Evolutionary conservation across 2,888 invertebrate species (phyloP).

Genomic region (Vannuccia rotundouncinata): DNA sequence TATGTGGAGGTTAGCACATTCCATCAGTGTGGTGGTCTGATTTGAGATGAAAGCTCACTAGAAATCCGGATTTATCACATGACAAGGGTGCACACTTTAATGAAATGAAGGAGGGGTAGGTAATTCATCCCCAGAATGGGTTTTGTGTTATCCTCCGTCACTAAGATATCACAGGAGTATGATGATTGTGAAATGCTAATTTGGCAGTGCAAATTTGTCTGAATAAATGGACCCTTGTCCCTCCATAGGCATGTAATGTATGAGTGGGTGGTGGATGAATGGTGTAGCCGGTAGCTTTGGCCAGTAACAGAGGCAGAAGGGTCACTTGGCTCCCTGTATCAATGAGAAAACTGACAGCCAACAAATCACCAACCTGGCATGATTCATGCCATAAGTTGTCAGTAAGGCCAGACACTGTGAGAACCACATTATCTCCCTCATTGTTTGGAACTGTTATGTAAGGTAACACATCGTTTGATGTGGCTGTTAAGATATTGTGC

Average conservation of each 20-base stretch:
- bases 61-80: background rate
- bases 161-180: too few relatives aligned
- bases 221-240: too few relatives aligned
- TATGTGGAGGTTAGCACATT: slow-evolving; percentile 10
- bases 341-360: background rate
- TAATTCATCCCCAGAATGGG: background rate
- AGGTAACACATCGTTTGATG: background rate
- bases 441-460: background rate
- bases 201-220: too few relatives aligned
- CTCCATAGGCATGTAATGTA: background rate
- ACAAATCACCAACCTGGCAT: background rate
- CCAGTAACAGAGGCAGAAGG: background rate
- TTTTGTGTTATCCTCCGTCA: too few relatives aligned
- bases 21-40: background rate
- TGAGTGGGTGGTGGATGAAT: background rate
- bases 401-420: background rate
- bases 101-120: background rate
- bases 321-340: background rate
- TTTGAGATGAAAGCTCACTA: background rate
- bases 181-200: too few relatives aligned
- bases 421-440: background rate
- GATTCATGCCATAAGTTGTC: background rate
- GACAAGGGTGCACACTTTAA: background rate
- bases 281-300: background rate
- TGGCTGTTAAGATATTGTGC: background rate